Conservation (phyloP, 2,113 vertebrate species). For the Vidua macroura region DNA sequence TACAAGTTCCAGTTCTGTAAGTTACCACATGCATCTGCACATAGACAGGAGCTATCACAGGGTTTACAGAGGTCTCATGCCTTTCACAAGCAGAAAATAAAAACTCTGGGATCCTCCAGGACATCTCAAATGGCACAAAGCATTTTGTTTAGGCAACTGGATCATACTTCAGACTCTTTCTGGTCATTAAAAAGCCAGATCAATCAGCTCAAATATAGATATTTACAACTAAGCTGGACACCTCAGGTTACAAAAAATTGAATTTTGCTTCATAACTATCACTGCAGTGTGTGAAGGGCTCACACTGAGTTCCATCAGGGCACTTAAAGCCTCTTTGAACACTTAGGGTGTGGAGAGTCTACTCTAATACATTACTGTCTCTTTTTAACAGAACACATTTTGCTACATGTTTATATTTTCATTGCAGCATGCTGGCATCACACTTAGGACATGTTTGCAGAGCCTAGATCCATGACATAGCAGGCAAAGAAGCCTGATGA, state of each 20-base stretch:
- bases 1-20: neutral
- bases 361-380: neutral
- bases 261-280: neutral
- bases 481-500: neutral
- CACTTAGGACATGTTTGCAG: neutral
- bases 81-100: neutral
- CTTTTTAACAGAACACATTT: neutral
- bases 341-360: neutral
- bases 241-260: neutral
- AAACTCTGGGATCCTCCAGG: neutral
- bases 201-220: neutral
- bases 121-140: neutral
- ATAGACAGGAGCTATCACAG: neutral
- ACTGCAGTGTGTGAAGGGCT: neutral
- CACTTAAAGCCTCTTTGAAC: neutral
- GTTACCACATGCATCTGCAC: neutral
- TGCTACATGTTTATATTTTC: neutral
- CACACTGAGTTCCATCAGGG: neutral
- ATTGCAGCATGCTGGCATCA: neutral
- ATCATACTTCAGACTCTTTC: neutral
- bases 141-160: neutral
- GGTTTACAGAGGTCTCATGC: neutral
- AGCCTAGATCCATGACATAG: neutral
- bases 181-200: neutral
- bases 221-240: neutral